Evolutionary conservation across 2,888 invertebrate genomes (phyloP).

Genomic region (Andrena dorsata): DNA sequence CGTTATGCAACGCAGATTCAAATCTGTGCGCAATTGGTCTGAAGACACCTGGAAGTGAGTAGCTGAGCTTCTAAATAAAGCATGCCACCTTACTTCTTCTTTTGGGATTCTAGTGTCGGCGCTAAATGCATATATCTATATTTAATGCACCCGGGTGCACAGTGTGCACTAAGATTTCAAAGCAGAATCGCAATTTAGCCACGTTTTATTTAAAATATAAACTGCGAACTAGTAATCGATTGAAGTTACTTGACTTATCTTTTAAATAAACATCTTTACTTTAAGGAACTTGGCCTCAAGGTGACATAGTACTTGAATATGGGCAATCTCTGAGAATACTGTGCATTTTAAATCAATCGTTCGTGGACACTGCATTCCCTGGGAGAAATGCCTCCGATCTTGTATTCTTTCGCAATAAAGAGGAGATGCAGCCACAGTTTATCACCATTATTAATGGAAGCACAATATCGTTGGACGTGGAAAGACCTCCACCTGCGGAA

Average conservation of each 20-base stretch:
- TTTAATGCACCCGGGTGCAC: slow-evolving; percentile 73
- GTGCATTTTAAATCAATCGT: slow-evolving; percentile 87
- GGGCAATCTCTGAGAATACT: slow-evolving; percentile 88
- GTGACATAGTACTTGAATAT: slow-evolving; percentile 87
- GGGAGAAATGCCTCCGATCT: slow-evolving; percentile 86
- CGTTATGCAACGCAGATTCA: slow-evolving; percentile 63
- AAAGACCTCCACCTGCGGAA: slow-evolving; percentile 86
- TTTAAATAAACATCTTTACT: slow-evolving; percentile 23
- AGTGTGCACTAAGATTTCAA: slow-evolving; percentile 51
- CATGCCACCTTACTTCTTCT: slow-evolving; percentile 74
- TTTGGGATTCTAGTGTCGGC: slow-evolving; percentile 79
- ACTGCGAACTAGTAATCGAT: background rate
- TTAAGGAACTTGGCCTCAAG: slow-evolving; percentile 85
- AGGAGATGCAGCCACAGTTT: slow-evolving; percentile 83
- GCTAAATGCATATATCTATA: slow-evolving; percentile 80
- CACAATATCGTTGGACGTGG: slow-evolving; percentile 87
- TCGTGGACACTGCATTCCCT: slow-evolving; percentile 83
- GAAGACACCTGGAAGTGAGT: slow-evolving; percentile 82
- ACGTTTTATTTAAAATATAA: background rate
- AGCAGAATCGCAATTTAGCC: slow-evolving; percentile 14
- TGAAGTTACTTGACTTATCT: background rate
- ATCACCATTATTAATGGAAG: slow-evolving; percentile 88
- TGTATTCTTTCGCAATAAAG: slow-evolving; percentile 84
- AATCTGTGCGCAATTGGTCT: slow-evolving; percentile 76
- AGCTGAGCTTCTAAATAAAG: slow-evolving; percentile 78